Conservation (phyloP, 1,140 invertebrate species). For the Geopemphigus sp. region DNA sequence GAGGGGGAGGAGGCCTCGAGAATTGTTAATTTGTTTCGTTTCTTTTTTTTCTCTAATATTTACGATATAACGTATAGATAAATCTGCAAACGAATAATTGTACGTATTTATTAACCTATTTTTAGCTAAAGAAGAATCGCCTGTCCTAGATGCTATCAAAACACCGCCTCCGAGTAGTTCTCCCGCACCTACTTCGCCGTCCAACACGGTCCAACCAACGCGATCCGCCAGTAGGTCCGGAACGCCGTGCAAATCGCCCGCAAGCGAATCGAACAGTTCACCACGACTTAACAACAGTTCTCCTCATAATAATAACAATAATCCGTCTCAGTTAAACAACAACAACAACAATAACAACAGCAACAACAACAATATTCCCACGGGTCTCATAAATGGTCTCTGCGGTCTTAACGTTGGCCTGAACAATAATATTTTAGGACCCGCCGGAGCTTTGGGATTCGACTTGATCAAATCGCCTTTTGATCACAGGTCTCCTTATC, state of each 20-base stretch:
- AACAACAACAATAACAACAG: slow-evolving; percentile 57
- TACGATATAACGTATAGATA: background rate
- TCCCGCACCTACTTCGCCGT: slow-evolving; percentile 55
- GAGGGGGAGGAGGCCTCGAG: slow-evolving; percentile 47
- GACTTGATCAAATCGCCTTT: slow-evolving; percentile 67
- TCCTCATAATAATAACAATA: slow-evolving; percentile 52
- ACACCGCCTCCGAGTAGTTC: slow-evolving; percentile 55
- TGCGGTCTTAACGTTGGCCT: slow-evolving; percentile 57
- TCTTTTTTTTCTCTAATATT: no score
- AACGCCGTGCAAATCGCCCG: slow-evolving; percentile 60
- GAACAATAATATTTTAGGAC: slow-evolving; percentile 55
- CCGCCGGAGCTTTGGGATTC: slow-evolving; percentile 52
- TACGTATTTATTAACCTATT: slow-evolving; percentile 1
- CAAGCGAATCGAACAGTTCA: slow-evolving; percentile 57
- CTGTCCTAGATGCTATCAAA: slow-evolving; percentile 52
- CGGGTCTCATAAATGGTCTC: slow-evolving; percentile 54
- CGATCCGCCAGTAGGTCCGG: slow-evolving; percentile 51
- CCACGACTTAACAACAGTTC: slow-evolving; percentile 55
- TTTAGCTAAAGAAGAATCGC: slow-evolving; percentile 51
- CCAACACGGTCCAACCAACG: slow-evolving; percentile 31
- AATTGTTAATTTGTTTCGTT: slow-evolving; percentile 6
- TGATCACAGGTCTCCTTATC: slow-evolving; percentile 69
- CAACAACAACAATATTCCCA: slow-evolving; percentile 58
- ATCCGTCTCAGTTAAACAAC: slow-evolving; percentile 53
- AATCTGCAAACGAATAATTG: background rate